These are phyloP conservation scores for Mesorhabditis sp. DNA, from an alignment of 2,888 invertebrate genomes.

Conservation along the genomic window DNA sequence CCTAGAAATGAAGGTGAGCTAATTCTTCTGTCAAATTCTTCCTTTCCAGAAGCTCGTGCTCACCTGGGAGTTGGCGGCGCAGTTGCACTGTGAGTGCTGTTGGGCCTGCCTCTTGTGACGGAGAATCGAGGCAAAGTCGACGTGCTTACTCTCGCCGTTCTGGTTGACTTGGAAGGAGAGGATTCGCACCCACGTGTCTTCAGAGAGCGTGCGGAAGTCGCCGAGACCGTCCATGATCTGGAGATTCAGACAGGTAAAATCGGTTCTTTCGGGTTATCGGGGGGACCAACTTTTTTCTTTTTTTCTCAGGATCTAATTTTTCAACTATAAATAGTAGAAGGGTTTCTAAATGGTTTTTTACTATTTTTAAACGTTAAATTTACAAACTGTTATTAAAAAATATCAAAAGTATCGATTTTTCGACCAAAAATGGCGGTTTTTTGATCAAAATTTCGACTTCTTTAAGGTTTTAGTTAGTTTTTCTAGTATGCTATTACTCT, in stretches of 20 bases:
- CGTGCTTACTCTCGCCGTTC: constrained; percentile 5
- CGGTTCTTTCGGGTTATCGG: too few species aligned
- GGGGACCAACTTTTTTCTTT: not conserved
- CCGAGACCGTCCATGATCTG: constrained; percentile 6
- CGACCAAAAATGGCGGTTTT: not conserved
- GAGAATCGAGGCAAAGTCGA: constrained; percentile 4
- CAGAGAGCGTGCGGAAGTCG: constrained; percentile 5
- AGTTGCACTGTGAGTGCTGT: not conserved
- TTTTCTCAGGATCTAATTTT: not conserved
- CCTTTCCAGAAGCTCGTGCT: too few species aligned
- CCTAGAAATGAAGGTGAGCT: not conserved
- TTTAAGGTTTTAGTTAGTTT: too few species aligned
- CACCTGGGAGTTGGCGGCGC: constrained; percentile 2
- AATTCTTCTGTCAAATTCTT: not conserved
- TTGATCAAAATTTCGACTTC: too few species aligned
- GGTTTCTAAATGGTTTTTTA: not conserved
- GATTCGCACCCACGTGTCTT: constrained; percentile 2
- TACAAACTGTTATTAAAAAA: not conserved
- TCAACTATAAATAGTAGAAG: not conserved
- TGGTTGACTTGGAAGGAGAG: constrained; percentile 6
- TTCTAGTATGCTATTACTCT: not conserved
- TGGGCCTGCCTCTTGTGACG: constrained; percentile 2
- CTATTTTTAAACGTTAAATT: not conserved
- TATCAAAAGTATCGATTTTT: not conserved
- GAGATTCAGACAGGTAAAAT: not conserved